Percentiles rank a stretch among this genome's conserved stretches.
Conservation (phyloP, 2,113 vertebrate genomes). For the Okapia johnstoni region DNA sequence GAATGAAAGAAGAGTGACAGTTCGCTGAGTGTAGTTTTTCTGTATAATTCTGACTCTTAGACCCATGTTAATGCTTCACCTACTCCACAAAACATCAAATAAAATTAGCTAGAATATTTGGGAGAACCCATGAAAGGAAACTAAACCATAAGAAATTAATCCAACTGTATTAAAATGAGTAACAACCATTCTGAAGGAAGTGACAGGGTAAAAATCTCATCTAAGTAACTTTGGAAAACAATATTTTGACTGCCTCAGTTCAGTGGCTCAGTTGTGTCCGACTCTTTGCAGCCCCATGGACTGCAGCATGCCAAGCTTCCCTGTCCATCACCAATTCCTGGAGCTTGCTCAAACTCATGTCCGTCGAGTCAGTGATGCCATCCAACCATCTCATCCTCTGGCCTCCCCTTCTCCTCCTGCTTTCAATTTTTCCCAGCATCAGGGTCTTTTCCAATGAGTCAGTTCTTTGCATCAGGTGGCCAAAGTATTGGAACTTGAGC, state of each 20-base stretch:
- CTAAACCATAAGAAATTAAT: not conserved
- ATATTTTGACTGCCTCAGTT: not conserved
- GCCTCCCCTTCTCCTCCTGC: not conserved
- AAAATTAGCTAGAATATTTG: not conserved
- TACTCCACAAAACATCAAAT: not conserved
- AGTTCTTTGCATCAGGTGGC: not conserved
- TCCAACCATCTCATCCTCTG: not conserved
- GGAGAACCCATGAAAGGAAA: not conserved
- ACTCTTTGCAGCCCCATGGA: not conserved
- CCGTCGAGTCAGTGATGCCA: not conserved
- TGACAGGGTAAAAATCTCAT: not conserved
- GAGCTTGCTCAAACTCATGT: not conserved
- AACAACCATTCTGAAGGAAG: not conserved
- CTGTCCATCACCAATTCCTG: not conserved
- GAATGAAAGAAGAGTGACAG: not conserved
- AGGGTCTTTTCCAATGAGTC: not conserved
- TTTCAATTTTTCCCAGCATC: not conserved
- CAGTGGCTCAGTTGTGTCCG: accelerated
- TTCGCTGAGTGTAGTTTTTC: not conserved
- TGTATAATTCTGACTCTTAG: not conserved
- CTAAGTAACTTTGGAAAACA: not conserved
- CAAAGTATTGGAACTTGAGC: not conserved
- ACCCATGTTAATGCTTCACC: not conserved
- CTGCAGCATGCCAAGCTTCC: not conserved
- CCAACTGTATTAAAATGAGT: not conserved